Percentiles rank a stretch among this genome's conserved stretches.
phyloP scores from a whole-genome alignment of 1,140 invertebrate species.

The Sitodiplosis mosellana region DNA sequence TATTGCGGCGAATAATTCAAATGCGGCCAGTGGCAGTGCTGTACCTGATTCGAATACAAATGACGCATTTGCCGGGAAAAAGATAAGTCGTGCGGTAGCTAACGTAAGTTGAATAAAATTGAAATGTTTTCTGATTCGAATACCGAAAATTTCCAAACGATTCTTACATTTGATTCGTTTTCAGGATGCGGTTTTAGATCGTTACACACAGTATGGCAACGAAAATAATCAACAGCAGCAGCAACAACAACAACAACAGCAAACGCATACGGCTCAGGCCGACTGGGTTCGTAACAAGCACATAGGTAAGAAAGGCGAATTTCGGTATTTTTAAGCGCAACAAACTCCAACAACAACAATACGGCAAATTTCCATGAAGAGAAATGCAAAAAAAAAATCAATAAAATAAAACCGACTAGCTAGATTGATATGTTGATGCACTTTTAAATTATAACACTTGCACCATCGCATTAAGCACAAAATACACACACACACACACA shows the following conservation, averaged over 20 bases:
- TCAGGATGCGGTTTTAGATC: slow-evolving; percentile 25
- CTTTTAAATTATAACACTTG: too few relatives aligned
- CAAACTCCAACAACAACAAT: background rate
- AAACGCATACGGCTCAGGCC: slow-evolving; percentile 30
- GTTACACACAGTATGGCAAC: background rate
- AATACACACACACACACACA: too few relatives aligned
- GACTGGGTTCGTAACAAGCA: slow-evolving; percentile 74
- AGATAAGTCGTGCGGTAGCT: background rate
- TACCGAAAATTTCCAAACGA: too few relatives aligned
- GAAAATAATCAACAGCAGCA: slow-evolving; percentile 30
- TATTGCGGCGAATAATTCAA: slow-evolving; percentile 8
- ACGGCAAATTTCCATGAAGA: too few relatives aligned
- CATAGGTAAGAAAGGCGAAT: slow-evolving; percentile 87
- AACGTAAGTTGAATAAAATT: too few relatives aligned
- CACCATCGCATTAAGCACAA: too few relatives aligned
- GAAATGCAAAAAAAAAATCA: too few relatives aligned
- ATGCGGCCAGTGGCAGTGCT: background rate
- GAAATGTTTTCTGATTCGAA: too few relatives aligned
- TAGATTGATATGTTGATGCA: too few relatives aligned
- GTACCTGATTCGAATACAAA: too few relatives aligned
- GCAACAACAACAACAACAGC: slow-evolving; percentile 27
- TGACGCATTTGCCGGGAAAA: too few relatives aligned
- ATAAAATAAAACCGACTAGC: too few relatives aligned
- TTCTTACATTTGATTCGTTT: slow-evolving; percentile 9
- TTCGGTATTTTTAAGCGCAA: slow-evolving; percentile 66